Conservation (phyloP, 2,113 vertebrate species). For the Catharus minimus region DNA sequence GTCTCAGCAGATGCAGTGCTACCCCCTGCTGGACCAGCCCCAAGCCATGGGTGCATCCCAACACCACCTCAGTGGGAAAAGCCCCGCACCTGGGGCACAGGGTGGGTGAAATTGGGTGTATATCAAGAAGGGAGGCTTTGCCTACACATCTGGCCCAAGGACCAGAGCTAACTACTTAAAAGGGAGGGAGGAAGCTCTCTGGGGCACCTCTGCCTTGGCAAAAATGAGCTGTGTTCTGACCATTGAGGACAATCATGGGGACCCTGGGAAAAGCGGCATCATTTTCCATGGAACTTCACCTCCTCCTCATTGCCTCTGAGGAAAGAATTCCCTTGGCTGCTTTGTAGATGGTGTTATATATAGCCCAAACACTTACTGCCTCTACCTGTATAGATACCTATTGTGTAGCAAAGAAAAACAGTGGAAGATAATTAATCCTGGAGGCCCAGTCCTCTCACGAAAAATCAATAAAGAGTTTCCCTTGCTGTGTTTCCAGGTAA, state of each 20-base stretch:
- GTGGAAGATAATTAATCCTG: constrained; percentile 14
- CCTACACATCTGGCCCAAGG: neutral
- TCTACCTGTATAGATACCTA: neutral
- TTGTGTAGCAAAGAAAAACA: neutral
- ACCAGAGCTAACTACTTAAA: neutral
- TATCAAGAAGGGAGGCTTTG: neutral
- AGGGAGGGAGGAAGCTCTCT: neutral
- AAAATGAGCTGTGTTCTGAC: neutral
- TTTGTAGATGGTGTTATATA: neutral
- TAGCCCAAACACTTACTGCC: neutral
- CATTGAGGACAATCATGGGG: neutral
- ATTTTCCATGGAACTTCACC: neutral
- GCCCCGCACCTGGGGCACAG: neutral
- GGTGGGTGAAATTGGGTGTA: neutral
- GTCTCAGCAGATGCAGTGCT: accelerated
- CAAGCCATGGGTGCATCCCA: neutral
- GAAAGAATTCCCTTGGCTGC: neutral
- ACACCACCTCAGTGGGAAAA: neutral
- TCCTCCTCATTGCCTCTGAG: neutral
- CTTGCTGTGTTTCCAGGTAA: neutral
- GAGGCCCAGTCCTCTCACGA: neutral
- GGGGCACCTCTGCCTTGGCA: neutral
- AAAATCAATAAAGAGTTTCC: constrained; percentile 35
- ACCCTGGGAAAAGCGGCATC: neutral
- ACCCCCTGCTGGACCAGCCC: neutral